Evolutionary conservation across 2,888 invertebrate species (phyloP), one percentile per base, ranked within the genome.

Genomic region (Acanthacorydalis orientalis): DNA sequence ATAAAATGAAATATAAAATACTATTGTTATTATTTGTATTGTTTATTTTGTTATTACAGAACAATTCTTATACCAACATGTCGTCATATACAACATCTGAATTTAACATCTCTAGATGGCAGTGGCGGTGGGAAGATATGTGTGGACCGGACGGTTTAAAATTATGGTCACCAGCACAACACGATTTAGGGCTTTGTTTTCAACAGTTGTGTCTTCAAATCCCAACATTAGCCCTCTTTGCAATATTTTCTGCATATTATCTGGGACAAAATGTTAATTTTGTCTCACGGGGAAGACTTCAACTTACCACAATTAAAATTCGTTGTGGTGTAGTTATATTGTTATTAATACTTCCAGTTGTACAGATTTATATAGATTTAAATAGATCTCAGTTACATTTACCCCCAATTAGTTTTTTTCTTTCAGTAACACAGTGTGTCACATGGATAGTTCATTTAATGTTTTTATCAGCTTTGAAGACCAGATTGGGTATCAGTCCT

Each of bases 101-200:
- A n/a, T n/a, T 14, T 12, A n/a, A 12, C 10, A 12, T 9, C 37
- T n/a, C 48, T 11, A 47, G 47, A 50, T 61, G 60, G 68, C 58
- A 55, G 44, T 84, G 83, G 83, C 74, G 77, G 57, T 86, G 85
- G 84, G 75, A 77, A 51, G 75, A 79, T 51, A 73, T 87, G 58
- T 88, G 88, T 61, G 83, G 83, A 46, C 74, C 77, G n/a, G 73
- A 73, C 31, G 83, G 83, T 31, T 67, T 88, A 46, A 68, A 69
- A 50, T 75, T 84, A 23, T 83, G 87, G 75, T 74, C 82, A 57
- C 69, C 74, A 9, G 64, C 71, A 12, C 72, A 75, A 34, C 78
- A 81, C 59, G 88, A 90, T 67, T 73, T 92, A 56, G 80, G 86
- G 48, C 69, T 80, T 49, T 93, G 92, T 64, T 92, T 92, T 61